phyloP scores from a whole-genome alignment of 2,797 vertebrate genomes.

The Sardinella longiceps region DNA sequence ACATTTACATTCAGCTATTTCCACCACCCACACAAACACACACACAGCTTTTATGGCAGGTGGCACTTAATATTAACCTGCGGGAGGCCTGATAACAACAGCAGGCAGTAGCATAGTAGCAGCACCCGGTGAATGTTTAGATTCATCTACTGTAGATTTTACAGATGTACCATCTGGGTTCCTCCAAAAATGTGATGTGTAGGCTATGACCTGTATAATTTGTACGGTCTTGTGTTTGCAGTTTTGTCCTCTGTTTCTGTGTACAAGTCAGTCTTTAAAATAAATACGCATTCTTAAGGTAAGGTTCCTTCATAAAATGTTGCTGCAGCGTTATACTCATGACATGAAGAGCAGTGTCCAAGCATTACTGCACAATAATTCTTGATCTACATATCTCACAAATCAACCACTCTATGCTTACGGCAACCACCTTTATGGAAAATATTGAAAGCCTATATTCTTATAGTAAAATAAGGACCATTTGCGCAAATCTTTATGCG shows the following conservation, averaged over 20 bases:
- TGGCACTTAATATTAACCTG: neutral
- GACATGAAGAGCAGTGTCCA: neutral
- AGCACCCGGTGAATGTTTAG: neutral
- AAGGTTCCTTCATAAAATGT: neutral
- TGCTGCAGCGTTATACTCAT: neutral
- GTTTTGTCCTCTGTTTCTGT: too few relatives aligned
- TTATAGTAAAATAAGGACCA: too few relatives aligned
- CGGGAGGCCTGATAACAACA: neutral
- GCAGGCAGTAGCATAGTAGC: too few relatives aligned
- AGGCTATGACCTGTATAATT: too few relatives aligned
- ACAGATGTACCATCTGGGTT: too few relatives aligned
- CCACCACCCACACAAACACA: conserved; percentile 6
- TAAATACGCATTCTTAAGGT: neutral
- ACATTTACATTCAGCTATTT: neutral
- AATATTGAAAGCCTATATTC: too few relatives aligned
- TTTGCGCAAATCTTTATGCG: too few relatives aligned
- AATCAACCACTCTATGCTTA: neutral
- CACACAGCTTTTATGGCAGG: conserved; percentile 15
- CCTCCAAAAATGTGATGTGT: too few relatives aligned
- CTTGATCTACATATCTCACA: neutral
- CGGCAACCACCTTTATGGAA: too few relatives aligned
- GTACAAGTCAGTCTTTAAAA: too few relatives aligned
- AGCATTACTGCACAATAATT: neutral
- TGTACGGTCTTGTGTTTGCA: too few relatives aligned
- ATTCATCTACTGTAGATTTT: neutral